Conservation (phyloP, 2,113 vertebrate species). For the Lamprotornis superbus region DNA sequence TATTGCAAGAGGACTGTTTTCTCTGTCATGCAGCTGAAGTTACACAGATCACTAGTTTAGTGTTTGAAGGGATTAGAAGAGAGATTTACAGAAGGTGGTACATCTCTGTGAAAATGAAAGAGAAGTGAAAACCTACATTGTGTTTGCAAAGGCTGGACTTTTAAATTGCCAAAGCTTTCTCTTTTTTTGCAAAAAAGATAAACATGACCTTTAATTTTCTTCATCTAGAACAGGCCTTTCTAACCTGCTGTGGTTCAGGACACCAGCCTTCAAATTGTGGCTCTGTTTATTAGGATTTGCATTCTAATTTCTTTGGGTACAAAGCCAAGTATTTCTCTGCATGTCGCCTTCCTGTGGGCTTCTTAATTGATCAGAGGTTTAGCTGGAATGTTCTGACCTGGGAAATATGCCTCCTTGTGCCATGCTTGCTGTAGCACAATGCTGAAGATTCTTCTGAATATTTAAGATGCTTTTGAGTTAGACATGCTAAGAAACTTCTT, state of each 20-base stretch:
- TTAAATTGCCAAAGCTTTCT: background rate
- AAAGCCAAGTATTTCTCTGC: constrained; percentile 36
- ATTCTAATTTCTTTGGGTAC: constrained; percentile 35
- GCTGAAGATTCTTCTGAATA: background rate
- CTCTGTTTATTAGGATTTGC: constrained; percentile 22
- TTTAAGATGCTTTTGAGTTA: background rate
- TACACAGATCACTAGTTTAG: background rate
- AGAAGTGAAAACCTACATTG: background rate
- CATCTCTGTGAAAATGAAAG: background rate
- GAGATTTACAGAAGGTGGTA: constrained; percentile 1
- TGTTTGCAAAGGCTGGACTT: background rate
- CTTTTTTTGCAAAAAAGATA: background rate
- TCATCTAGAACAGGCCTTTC: constrained; percentile 9
- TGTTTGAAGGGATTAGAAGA: constrained; percentile 15
- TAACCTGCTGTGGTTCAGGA: constrained; percentile 18
- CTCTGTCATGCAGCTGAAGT: background rate
- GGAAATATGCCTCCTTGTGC: background rate
- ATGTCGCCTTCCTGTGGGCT: background rate
- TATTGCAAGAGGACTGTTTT: background rate
- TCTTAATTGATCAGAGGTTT: constrained; percentile 14
- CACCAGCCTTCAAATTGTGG: background rate
- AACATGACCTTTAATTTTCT: constrained; percentile 23
- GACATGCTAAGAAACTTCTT: background rate
- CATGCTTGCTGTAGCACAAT: background rate
- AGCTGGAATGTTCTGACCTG: constrained; percentile 30